Percentiles rank a stretch among this genome's conserved stretches.
Evolutionary conservation across 2,888 invertebrate genomes (phyloP).

Genomic region (Cantharis lateralis): DNA sequence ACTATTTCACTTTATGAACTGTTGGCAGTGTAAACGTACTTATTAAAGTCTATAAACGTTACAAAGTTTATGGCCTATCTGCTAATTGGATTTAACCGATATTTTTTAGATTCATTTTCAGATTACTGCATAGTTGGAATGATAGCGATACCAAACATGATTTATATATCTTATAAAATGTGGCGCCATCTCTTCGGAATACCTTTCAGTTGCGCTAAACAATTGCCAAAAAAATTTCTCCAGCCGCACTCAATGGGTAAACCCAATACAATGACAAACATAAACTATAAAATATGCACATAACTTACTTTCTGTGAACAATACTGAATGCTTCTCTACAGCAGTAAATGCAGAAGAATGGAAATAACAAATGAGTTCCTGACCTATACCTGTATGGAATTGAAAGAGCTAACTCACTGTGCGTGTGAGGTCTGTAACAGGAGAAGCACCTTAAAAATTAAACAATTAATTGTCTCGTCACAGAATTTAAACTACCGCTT

Average conservation of each 20-base stretch:
- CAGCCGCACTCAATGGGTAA: too few species aligned
- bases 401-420: slow-evolving; percentile 15
- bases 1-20: neutral
- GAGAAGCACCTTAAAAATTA: slow-evolving; percentile 25
- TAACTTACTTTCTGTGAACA: neutral
- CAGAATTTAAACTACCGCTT: neutral
- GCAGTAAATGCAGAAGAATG: neutral
- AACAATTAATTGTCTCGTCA: slow-evolving; percentile 20
- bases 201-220: neutral
- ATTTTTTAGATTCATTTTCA: neutral
- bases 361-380: slow-evolving; percentile 1
- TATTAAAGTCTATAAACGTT: neutral
- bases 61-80: neutral
- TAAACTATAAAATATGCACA: neutral
- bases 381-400: neutral
- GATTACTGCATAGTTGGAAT: neutral
- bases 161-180: neutral
- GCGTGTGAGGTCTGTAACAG: slow-evolving; percentile 20
- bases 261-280: neutral
- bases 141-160: neutral
- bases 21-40: neutral
- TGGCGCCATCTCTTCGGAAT: neutral
- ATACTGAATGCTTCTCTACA: neutral
- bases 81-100: neutral
- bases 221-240: neutral